Evolutionary conservation across 2,113 vertebrate species (phyloP).

Genomic region (Cariama cristata): DNA sequence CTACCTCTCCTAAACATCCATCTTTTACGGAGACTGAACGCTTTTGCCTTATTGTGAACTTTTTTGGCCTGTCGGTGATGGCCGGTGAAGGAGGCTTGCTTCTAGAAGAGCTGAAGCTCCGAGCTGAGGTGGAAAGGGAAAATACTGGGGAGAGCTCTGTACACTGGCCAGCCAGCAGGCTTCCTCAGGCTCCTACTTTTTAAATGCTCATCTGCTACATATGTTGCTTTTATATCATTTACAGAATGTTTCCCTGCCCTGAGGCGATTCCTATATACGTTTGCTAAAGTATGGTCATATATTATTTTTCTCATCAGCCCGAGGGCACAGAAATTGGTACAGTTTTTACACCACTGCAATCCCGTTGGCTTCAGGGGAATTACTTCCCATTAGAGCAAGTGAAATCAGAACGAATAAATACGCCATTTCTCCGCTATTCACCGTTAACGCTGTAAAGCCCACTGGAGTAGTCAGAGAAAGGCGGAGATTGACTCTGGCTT

Average conservation of each 20-base stretch:
- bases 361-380: background rate
- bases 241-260: background rate
- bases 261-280: background rate
- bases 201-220: background rate
- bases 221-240: background rate
- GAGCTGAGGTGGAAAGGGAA: background rate
- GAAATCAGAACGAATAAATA: conserved; percentile 7
- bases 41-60: background rate
- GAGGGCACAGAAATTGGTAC: background rate
- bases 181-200: background rate
- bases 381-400: background rate
- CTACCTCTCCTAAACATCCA: background rate
- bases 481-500: background rate
- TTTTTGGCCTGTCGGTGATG: fast-evolving
- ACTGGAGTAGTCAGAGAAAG: background rate
- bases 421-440: background rate
- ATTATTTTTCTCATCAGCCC: conserved; percentile 7
- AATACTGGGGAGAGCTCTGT: background rate
- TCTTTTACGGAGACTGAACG: background rate
- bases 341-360: background rate
- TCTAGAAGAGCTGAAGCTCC: background rate
- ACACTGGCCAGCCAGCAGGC: background rate
- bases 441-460: background rate
- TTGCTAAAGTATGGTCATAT: background rate
- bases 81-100: background rate